Evolutionary conservation across 2,113 vertebrate genomes (phyloP), one percentile per base, ranked within the genome.

Genomic region (Arothron firmamentum): DNA sequence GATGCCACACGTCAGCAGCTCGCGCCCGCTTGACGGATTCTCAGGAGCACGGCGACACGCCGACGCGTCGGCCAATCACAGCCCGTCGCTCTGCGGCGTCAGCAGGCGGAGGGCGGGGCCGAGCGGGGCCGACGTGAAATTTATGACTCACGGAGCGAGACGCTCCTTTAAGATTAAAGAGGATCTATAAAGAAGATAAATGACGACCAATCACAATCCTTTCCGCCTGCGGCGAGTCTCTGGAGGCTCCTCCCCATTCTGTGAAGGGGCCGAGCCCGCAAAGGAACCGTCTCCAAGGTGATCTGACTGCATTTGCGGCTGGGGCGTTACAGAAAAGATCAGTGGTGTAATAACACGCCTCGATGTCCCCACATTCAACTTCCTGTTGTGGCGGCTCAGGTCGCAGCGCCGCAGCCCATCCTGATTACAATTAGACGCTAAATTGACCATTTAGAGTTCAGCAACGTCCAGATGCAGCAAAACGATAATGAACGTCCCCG

Each of bases 21-120:
- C 1, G 52, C n/a, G 4, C 58, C 54, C 62, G 73, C 74, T 79
- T 74, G 76, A 82, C 18, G 59, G 77, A 57, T 70, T 72, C 66
- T 62, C 72, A 54, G 62, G n/a, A 38, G 12, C 62, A 20, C 55
- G 4, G 54, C 46, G 62, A 53, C 71, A 38, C 53, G 62, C 61
- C 45, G 18, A 23, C 14, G 60, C n/a, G 52, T 46, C 53, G 59
- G 51, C 2, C 69, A 9, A 13, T 50, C 31, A 14, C 52, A 28
- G 58, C 58, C 77, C 34, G 46, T 20, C 53, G 21, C n/a, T 74
- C 69, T 48, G 60, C 41, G 65, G 61, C 75, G 67, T 75, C 69
- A 70, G 58, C 48, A 31, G 34, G 9, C 9, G 34, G 34, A 38
- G 34, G 34, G 11, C 34, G 34, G 34, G 34, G 8, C 1, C 34